Evolutionary conservation across 2,797 vertebrate genomes (phyloP), one percentile per base, ranked within the genome.

Genomic region (Tragopan temminckii): DNA sequence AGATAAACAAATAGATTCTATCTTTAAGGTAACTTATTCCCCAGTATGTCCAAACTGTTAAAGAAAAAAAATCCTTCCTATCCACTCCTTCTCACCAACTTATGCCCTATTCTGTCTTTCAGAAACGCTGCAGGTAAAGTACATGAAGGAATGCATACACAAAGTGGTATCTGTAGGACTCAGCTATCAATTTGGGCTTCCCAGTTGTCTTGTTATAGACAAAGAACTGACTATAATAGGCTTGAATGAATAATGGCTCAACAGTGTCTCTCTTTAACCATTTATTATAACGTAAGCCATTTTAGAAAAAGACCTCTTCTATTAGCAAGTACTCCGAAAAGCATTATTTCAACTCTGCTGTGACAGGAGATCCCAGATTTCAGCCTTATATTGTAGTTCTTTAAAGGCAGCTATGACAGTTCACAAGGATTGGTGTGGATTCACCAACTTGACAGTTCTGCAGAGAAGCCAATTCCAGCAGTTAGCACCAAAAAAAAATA

Each of bases 141-240:
- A 94, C 64, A 78, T 20, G 67, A 71, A 90, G 71, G 36, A 68
- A 91, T 55, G 55, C 45, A 86, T 15, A 27, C 23, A 71, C 52
- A 91, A 63, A 90, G 90, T 75, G 72, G 33, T 88, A 62, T 25
- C 19, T 5, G 87, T 76, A 80, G 76, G 90, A 72, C 88, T 92
- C 77, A 88, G 53, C 83, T 95, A 94, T 94, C 94, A 96, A 57
- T 93, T 91, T 90, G 91, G 86, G 57, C 53, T 96, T 94, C 86
- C 89, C 88, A 84, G 83, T 91, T 93, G 83, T 38, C 88, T 76
- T 58, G 3, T 52, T 90, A 82, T 50, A 88, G 83, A 84, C 79
- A 88, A 92, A 87, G 93, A 75, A 57, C 90, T 95, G 89, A 48
- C 91, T 88, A 2, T 42, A 94, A 85, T 81, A 86, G 74, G 68